Percentiles rank a stretch among this genome's conserved stretches.
These are phyloP conservation scores for Machimus rusticus DNA, from an alignment of 2,888 invertebrate genomes.

Conservation along the genomic window DNA sequence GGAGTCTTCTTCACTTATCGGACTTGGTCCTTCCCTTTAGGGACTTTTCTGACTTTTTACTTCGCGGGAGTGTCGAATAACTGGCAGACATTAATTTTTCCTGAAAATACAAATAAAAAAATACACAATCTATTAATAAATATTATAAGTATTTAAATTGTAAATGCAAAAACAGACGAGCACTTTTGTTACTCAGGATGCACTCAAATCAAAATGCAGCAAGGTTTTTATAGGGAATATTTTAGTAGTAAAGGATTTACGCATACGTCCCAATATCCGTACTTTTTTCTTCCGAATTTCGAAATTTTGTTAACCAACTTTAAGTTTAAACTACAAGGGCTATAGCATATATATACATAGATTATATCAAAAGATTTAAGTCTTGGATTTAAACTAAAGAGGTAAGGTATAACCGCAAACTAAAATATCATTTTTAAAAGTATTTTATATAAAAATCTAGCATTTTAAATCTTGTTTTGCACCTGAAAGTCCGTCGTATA, in stretches of 20 bases:
- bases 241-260: not conserved
- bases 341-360: not conserved
- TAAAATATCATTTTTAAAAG: too few relatives aligned
- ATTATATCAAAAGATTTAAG: not conserved
- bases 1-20: constrained; percentile 49
- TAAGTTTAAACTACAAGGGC: not conserved
- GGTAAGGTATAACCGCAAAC: too few relatives aligned
- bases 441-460: too few relatives aligned
- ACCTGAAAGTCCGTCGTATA: too few relatives aligned
- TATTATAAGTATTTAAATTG: not conserved
- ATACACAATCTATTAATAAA: not conserved
- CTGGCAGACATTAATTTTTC: constrained; percentile 62
- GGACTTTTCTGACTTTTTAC: constrained; percentile 59
- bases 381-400: too few relatives aligned
- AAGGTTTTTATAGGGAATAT: not conserved
- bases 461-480: too few relatives aligned
- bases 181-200: not conserved
- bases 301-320: not conserved
- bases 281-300: not conserved
- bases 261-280: not conserved
- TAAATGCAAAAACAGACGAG: not conserved
- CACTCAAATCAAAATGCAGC: not conserved
- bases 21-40: constrained; percentile 49
- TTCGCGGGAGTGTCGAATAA: constrained; percentile 62
- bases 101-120: constrained; percentile 52